Evolutionary conservation across 2,888 invertebrate genomes (phyloP).

Genomic region (Empis stercorea): DNA sequence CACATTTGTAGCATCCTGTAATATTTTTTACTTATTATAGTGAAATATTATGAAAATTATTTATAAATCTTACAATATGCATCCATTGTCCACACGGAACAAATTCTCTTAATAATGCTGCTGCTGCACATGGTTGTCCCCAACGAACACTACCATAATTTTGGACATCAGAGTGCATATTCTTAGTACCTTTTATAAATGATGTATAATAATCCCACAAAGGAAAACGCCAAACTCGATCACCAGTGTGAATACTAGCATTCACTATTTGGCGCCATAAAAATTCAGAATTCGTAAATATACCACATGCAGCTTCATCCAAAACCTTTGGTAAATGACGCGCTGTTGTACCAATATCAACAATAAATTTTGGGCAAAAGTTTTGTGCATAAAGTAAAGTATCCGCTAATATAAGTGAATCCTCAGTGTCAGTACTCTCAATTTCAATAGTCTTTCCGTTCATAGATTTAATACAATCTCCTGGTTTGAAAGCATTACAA

Average conservation of each 20-base stretch:
- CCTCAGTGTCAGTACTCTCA: conserved; percentile 64
- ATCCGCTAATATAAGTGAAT: conserved; percentile 61
- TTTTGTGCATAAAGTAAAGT: conserved; percentile 62
- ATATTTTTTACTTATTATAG: not conserved
- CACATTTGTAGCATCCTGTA: conserved; percentile 55
- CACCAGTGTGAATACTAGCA: conserved; percentile 60
- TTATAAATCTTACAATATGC: conserved; percentile 45
- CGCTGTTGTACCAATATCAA: conserved; percentile 68
- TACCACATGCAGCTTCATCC: conserved; percentile 54
- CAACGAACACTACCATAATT: conserved; percentile 40
- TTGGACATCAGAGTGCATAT: not conserved
- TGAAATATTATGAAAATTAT: not conserved
- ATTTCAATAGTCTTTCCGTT: conserved; percentile 62
- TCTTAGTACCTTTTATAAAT: too few species aligned
- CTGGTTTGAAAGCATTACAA: conserved; percentile 60
- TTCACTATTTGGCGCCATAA: conserved; percentile 53
- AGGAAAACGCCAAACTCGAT: conserved; percentile 71
- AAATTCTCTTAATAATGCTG: conserved; percentile 63
- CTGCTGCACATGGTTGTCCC: conserved; percentile 57
- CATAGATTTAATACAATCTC: conserved; percentile 60
- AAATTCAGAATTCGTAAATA: conserved; percentile 57
- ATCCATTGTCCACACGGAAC: conserved; percentile 60
- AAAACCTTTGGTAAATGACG: conserved; percentile 48
- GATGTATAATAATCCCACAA: conserved; percentile 54
- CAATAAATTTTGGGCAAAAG: conserved; percentile 54